Conservation (phyloP, 1,140 invertebrate genomes). For the Zelostemma sp. region DNA sequence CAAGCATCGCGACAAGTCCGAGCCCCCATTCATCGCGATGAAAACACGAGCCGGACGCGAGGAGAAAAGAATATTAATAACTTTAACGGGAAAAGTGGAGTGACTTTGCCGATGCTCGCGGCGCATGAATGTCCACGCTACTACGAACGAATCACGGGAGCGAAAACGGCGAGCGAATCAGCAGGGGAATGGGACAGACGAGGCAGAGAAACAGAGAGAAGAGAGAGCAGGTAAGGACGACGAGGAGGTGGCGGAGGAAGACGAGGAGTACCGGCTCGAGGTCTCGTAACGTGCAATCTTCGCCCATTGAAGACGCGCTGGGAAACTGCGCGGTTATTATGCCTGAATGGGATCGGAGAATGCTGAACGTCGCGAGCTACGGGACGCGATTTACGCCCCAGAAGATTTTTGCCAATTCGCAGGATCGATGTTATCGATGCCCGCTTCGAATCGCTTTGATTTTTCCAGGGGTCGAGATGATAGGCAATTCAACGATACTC, state of each 20-base stretch:
- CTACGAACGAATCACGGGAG: slow-evolving; percentile 16
- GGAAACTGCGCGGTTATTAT: slow-evolving; percentile 70
- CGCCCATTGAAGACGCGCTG: slow-evolving; percentile 68
- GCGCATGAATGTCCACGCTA: slow-evolving; percentile 7
- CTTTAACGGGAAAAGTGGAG: slow-evolving; percentile 19
- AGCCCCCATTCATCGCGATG: neutral
- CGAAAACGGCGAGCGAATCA: slow-evolving; percentile 8
- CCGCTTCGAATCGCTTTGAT: too few species aligned
- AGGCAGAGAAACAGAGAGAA: slow-evolving; percentile 18
- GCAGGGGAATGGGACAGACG: too few species aligned
- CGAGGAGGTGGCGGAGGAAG: slow-evolving; percentile 26
- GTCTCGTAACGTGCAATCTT: slow-evolving; percentile 69
- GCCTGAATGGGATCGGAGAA: slow-evolving; percentile 63
- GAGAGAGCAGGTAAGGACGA: slow-evolving; percentile 22
- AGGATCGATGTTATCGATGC: too few species aligned
- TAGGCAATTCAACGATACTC: too few species aligned
- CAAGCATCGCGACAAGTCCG: neutral
- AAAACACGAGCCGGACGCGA: slow-evolving; percentile 25
- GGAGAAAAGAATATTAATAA: slow-evolving; percentile 15
- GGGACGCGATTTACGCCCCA: slow-evolving; percentile 40
- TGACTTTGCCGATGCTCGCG: slow-evolving; percentile 18
- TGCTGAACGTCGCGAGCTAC: slow-evolving; percentile 32
- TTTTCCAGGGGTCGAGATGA: too few species aligned
- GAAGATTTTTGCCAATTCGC: neutral
- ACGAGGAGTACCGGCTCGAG: slow-evolving; percentile 58